These are phyloP conservation scores for Anthoptus insignis DNA, from an alignment of 2,888 invertebrate species.

Conservation along the genomic window DNA sequence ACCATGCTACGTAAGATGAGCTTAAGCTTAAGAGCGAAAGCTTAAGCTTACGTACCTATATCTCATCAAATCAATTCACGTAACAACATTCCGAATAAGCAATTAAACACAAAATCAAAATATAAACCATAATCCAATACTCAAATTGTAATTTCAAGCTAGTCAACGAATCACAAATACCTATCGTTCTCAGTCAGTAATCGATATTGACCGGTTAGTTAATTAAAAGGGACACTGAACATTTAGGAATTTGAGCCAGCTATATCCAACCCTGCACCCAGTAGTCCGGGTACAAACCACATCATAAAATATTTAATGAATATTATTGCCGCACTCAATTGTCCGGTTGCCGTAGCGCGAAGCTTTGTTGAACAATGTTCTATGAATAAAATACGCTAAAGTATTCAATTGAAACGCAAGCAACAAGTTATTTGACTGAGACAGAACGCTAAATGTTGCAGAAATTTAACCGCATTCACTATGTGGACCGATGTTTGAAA, in stretches of 20 bases:
- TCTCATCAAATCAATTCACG: no score
- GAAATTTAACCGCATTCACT: background rate
- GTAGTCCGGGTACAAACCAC: slow-evolving; percentile 22
- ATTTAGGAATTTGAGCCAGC: no score
- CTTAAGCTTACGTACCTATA: no score
- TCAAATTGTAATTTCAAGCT: no score
- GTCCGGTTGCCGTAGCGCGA: slow-evolving; percentile 7
- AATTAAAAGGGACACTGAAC: no score
- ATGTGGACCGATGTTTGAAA: background rate
- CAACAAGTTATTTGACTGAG: slow-evolving; percentile 29
- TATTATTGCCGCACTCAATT: slow-evolving; percentile 17
- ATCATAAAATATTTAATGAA: slow-evolving; percentile 31
- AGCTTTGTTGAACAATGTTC: slow-evolving; percentile 22
- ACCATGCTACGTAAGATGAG: no score
- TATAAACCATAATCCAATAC: no score
- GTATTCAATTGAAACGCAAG: slow-evolving; percentile 33
- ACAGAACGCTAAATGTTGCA: slow-evolving; percentile 1
- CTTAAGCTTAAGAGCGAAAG: no score
- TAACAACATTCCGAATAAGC: no score
- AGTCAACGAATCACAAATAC: no score
- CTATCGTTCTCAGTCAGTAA: background rate
- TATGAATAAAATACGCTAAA: slow-evolving; percentile 35
- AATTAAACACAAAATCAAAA: no score
- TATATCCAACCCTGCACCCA: slow-evolving; percentile 19
- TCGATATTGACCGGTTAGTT: background rate